A percentile compares a stretch with the other conserved stretches of the same genome.
Evolutionary conservation across 35 echinoderm and acorn worm species (phyloP).

Genomic region (Amphiura filiformis): DNA sequence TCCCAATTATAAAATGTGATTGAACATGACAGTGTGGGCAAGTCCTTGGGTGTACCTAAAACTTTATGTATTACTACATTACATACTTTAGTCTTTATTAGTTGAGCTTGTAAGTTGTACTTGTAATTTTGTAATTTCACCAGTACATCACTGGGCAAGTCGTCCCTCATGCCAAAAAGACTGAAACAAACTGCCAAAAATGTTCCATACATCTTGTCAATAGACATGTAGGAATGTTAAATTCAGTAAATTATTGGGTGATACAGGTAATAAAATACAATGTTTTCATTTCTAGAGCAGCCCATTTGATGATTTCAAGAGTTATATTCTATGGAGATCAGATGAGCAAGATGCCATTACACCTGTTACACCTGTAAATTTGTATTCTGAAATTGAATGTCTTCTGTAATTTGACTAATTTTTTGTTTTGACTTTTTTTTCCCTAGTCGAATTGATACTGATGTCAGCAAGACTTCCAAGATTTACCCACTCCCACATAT

Average conservation of each 20-base stretch:
- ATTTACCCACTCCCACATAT: constrained; percentile 97
- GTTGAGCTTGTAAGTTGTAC: not conserved
- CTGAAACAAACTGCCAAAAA: too few relatives aligned
- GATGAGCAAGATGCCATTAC: not conserved
- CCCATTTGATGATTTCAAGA: not conserved
- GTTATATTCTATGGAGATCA: not conserved
- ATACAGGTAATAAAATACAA: too few relatives aligned
- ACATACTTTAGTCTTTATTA: not conserved
- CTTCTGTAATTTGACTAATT: not conserved
- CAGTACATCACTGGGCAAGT: too few relatives aligned
- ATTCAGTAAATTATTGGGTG: too few relatives aligned
- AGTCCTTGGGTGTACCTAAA: not conserved
- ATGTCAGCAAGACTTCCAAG: constrained; percentile 69
- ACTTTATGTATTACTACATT: not conserved
- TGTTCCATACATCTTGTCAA: too few relatives aligned
- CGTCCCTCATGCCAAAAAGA: too few relatives aligned
- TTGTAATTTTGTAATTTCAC: too few relatives aligned
- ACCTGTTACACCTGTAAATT: not conserved
- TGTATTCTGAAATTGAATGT: not conserved
- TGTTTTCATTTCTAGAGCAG: too few relatives aligned
- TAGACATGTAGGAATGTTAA: too few relatives aligned
- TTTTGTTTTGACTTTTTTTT: constrained; percentile 7
- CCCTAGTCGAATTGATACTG: constrained; percentile 78
- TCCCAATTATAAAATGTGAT: not conserved
- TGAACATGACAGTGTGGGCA: not conserved